phyloP scores from a whole-genome alignment of 2,113 vertebrate genomes.

The Platysteira castanea region DNA sequence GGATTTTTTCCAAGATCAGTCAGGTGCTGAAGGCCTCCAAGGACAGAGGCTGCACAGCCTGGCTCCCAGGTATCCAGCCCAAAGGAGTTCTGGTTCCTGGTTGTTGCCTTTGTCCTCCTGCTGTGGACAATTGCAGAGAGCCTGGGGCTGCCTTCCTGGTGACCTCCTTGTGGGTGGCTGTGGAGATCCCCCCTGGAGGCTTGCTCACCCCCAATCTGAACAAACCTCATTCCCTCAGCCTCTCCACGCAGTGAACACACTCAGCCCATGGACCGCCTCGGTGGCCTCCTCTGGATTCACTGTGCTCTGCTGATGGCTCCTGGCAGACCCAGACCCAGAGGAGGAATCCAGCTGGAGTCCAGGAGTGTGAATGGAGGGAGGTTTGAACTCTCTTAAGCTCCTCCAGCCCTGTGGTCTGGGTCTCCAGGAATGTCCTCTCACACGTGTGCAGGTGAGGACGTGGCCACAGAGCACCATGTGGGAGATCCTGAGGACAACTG shows the following conservation, averaged over 20 bases:
- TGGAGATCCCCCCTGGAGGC: background rate
- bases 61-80: background rate
- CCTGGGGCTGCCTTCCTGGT: background rate
- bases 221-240: background rate
- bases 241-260: background rate
- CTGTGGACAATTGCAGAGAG: background rate
- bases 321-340: background rate
- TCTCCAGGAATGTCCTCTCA: background rate
- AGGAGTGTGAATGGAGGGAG: background rate
- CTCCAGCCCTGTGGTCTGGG: background rate
- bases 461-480: background rate
- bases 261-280: background rate
- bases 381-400: background rate
- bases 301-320: background rate
- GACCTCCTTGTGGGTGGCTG: background rate
- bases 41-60: background rate
- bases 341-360: background rate
- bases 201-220: background rate
- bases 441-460: background rate
- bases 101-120: accelerated
- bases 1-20: background rate
- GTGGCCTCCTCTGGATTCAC: background rate
- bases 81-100: background rate
- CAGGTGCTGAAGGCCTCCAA: background rate
- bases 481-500: background rate